A percentile compares a stretch with the other conserved stretches of the same genome.
These are phyloP conservation scores for Apeira syringaria DNA, from an alignment of 2,888 invertebrate species.

Conservation along the genomic window DNA sequence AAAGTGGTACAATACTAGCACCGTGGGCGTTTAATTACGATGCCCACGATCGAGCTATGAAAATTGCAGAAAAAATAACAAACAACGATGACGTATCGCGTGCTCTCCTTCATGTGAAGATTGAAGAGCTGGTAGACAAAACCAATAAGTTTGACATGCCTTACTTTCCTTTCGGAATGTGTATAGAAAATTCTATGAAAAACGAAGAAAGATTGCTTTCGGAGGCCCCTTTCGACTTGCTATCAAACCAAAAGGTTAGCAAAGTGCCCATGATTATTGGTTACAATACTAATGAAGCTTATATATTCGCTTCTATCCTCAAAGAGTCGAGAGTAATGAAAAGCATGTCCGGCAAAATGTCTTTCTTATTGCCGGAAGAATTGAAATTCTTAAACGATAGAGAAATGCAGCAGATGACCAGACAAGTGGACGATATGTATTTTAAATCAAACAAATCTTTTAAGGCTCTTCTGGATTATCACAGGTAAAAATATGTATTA, in stretches of 20 bases:
- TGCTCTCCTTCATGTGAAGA: constrained; percentile 37
- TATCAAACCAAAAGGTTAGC: constrained; percentile 42
- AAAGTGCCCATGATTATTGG: constrained; percentile 66
- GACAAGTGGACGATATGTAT: constrained; percentile 57
- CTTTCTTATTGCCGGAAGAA: constrained; percentile 60
- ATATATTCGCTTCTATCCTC: constrained; percentile 58
- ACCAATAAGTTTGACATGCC: constrained; percentile 49
- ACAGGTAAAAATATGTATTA: constrained; percentile 63
- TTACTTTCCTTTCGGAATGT: constrained; percentile 68
- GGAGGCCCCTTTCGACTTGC: constrained; percentile 53
- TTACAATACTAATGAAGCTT: constrained; percentile 66
- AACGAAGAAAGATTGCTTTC: constrained; percentile 56
- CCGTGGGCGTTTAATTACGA: constrained; percentile 73
- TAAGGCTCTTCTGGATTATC: constrained; percentile 51
- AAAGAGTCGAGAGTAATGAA: constrained; percentile 40
- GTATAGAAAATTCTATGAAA: constrained; percentile 55
- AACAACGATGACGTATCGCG: constrained; percentile 30
- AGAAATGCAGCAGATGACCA: constrained; percentile 46
- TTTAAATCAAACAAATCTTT: constrained; percentile 54
- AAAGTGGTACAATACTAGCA: constrained; percentile 66
- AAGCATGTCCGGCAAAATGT: constrained; percentile 39
- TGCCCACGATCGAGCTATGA: constrained; percentile 50
- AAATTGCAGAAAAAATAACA: constrained; percentile 38
- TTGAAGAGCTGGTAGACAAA: constrained; percentile 45
- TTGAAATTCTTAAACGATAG: constrained; percentile 51